Base-by-base conservation (phyloP, 2,888 invertebrate genomes). In the Aphidius colemani region DNA sequence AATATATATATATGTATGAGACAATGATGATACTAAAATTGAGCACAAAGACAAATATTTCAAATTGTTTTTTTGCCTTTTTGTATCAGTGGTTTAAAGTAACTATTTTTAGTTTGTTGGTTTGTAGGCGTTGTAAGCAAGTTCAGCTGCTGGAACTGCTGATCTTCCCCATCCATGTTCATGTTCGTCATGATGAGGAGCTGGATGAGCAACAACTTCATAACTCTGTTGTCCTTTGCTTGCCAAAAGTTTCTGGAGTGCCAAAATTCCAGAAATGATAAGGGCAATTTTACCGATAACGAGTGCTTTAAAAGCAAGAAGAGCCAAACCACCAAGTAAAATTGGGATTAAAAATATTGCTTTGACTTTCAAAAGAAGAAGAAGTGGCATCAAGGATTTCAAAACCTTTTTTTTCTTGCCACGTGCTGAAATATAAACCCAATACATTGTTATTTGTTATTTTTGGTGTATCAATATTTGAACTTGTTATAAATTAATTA, bases 221-320 rank as follows among this genome's bases (percentile, higher is more conserved):
- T 92, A 92, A 76, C 90, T 90, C 66, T 86, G 88, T 88, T 85
- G 53, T 7, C 11, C 2, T 18, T 68, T 70, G 56, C 88, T 86
- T 59, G 88, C 89, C 55, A 93, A 83, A 6, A 94, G 85, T 77
- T 94, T 94, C 85, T 93, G 93, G 61, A 94, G 83, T 0, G 91
- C 93, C 66, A 94, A 88, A 66, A 93, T 86, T 65, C 88, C 88
- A 59, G 92, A 89, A 69, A 94, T 88, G 62, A 93, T 85, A 30
- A 94, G 85, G 5, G 94, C 93, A 67, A 94, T 88, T 85, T 94
- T 94, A 74, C 92, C 93, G 72, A 94, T 86, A 76, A 93, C 84
- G 71, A 94, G 86, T 67, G 94, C 94, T 86, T 94, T 94, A 86
- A 94, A 88, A 50, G 93, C 92, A 53, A 93, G 86, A 68, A 94